These are phyloP conservation scores for Harpegnathos saltator DNA, from an alignment of 1,140 invertebrate species.

Conservation along the genomic window DNA sequence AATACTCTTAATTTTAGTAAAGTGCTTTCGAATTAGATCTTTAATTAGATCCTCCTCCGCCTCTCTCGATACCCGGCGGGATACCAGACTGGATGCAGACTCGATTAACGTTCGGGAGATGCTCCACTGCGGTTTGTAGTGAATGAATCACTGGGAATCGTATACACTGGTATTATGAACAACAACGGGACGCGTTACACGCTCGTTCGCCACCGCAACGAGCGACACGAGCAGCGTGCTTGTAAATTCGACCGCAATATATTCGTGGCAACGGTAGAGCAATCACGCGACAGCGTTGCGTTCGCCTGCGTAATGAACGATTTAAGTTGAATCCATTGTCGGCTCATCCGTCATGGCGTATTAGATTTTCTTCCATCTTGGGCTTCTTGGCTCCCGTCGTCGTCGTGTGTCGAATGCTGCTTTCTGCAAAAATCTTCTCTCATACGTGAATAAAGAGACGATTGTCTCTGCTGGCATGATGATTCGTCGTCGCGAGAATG, in stretches of 20 bases:
- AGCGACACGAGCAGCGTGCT: slow-evolving; percentile 53
- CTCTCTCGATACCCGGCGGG: too few species aligned
- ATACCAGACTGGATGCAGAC: too few species aligned
- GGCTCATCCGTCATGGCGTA: slow-evolving; percentile 14
- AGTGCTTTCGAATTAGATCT: not conserved
- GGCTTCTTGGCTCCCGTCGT: not conserved
- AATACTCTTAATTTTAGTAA: slow-evolving; percentile 34
- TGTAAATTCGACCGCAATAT: slow-evolving; percentile 67
- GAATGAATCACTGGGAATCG: slow-evolving; percentile 59
- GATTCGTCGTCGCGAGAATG: too few species aligned
- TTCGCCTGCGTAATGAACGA: slow-evolving; percentile 51
- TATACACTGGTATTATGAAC: slow-evolving; percentile 62
- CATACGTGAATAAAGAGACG: too few species aligned
- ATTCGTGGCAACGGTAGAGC: slow-evolving; percentile 48
- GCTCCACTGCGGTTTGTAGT: slow-evolving; percentile 21
- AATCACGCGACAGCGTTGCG: slow-evolving; percentile 37
- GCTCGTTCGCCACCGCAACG: slow-evolving; percentile 53
- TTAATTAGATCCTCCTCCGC: not conserved
- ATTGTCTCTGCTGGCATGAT: too few species aligned
- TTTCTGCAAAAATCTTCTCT: too few species aligned
- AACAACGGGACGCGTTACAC: slow-evolving; percentile 52
- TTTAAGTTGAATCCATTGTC: slow-evolving; percentile 56
- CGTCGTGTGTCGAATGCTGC: too few species aligned
- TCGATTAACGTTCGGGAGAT: slow-evolving; percentile 48
- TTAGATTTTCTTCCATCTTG: not conserved